Evolutionary conservation across 2,113 vertebrate genomes (phyloP).

Genomic region (Prunella himalayana): DNA sequence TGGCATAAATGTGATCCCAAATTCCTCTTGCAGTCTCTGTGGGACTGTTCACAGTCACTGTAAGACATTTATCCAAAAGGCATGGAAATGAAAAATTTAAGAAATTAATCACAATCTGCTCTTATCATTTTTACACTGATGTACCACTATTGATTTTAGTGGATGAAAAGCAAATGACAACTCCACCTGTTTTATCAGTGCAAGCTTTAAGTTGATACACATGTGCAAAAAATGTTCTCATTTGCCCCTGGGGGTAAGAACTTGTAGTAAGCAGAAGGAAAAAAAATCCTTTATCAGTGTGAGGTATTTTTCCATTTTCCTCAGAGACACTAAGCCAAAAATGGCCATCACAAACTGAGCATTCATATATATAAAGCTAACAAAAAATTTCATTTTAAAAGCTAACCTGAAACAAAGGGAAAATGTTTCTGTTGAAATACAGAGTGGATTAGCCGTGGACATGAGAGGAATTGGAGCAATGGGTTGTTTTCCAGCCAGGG

Average conservation of each 20-base stretch:
- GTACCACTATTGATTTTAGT: neutral
- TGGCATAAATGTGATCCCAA: neutral
- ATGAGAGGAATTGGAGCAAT: neutral
- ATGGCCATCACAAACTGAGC: neutral
- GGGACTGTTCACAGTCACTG: neutral
- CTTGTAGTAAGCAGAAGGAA: neutral
- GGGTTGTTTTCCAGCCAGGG: neutral
- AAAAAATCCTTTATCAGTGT: neutral
- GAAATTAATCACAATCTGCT: neutral
- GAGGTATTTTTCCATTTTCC: neutral
- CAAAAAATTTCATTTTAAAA: neutral
- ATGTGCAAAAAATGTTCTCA: neutral
- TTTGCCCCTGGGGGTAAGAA: neutral
- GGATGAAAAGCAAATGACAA: neutral
- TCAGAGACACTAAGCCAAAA: neutral
- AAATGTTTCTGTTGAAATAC: neutral
- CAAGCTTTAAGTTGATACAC: neutral
- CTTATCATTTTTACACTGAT: neutral
- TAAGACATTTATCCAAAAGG: neutral
- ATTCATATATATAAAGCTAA: neutral
- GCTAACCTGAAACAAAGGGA: neutral
- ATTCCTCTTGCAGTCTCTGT: neutral
- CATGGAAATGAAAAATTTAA: neutral
- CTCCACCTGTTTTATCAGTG: neutral
- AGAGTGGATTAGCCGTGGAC: neutral